Percentiles rank a stretch among this genome's conserved stretches.
These are phyloP conservation scores for Glareola pratincola DNA, from an alignment of 2,113 vertebrate genomes.

Conservation along the genomic window DNA sequence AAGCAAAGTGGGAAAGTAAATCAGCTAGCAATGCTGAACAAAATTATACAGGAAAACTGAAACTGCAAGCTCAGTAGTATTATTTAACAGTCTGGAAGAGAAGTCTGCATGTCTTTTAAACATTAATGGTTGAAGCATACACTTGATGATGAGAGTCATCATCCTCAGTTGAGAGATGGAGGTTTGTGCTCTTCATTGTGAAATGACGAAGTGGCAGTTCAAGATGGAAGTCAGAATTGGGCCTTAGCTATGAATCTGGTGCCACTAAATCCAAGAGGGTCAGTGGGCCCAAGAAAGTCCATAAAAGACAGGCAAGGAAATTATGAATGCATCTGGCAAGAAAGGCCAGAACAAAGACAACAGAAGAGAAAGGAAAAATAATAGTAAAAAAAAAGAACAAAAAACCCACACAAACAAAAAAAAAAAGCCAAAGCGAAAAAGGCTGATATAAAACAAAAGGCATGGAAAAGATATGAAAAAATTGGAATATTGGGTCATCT, in stretches of 20 bases:
- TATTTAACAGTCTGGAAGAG: background rate
- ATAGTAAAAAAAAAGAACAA: too few relatives aligned
- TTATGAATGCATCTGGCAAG: background rate
- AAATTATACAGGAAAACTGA: background rate
- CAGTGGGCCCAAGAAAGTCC: background rate
- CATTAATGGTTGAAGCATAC: background rate
- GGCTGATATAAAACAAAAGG: background rate
- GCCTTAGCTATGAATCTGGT: background rate
- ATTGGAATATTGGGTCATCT: background rate
- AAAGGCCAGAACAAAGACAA: background rate
- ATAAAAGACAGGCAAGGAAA: background rate
- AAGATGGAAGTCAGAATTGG: background rate
- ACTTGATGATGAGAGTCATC: background rate
- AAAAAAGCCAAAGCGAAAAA: background rate
- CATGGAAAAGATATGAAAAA: background rate
- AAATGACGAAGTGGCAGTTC: background rate
- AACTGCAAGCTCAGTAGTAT: background rate
- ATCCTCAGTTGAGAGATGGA: background rate
- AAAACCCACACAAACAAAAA: too few relatives aligned
- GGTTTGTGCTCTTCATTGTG: background rate
- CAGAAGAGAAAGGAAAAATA: background rate
- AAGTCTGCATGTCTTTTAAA: background rate
- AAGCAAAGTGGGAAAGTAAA: background rate
- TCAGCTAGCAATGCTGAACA: background rate
- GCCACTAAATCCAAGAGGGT: background rate